Evolutionary conservation across 2,888 invertebrate species (phyloP).

Genomic region (Noctua janthina): DNA sequence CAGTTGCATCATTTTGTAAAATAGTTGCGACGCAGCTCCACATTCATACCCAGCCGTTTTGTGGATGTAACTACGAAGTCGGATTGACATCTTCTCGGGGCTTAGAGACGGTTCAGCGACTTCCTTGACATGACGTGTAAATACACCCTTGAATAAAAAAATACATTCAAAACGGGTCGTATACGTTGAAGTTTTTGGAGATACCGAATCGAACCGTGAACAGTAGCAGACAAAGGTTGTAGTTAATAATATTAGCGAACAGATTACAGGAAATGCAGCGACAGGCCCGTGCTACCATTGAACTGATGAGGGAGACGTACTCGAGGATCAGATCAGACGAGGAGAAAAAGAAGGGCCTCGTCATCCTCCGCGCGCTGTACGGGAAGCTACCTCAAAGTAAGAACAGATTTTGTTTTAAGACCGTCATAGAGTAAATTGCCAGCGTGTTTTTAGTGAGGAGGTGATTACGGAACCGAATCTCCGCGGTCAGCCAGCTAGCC

Average conservation of each 20-base stretch:
- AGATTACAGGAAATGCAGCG: conserved; percentile 94
- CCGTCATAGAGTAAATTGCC: neutral
- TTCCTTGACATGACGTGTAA: neutral
- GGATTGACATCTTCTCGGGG: neutral
- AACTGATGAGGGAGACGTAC: conserved; percentile 97
- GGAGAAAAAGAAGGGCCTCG: conserved; percentile 94
- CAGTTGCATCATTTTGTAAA: neutral
- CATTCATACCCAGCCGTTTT: neutral
- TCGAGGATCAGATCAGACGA: conserved; percentile 95
- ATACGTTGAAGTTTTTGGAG: neutral
- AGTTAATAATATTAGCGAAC: conserved; percentile 22
- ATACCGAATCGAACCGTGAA: no score
- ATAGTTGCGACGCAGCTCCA: neutral
- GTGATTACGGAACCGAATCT: no score
- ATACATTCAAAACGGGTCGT: neutral
- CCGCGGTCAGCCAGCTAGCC: no score
- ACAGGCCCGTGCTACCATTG: conserved; percentile 96
- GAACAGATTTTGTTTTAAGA: neutral
- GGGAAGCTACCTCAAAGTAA: conserved; percentile 91
- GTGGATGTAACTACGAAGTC: neutral
- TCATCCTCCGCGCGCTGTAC: conserved; percentile 96
- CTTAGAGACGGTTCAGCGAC: neutral
- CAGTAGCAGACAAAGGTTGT: neutral
- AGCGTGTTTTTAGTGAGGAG: neutral
- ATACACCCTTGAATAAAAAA: neutral